These are phyloP conservation scores for Lepus timidus DNA, from an alignment of 2,113 vertebrate species.

Conservation along the genomic window DNA sequence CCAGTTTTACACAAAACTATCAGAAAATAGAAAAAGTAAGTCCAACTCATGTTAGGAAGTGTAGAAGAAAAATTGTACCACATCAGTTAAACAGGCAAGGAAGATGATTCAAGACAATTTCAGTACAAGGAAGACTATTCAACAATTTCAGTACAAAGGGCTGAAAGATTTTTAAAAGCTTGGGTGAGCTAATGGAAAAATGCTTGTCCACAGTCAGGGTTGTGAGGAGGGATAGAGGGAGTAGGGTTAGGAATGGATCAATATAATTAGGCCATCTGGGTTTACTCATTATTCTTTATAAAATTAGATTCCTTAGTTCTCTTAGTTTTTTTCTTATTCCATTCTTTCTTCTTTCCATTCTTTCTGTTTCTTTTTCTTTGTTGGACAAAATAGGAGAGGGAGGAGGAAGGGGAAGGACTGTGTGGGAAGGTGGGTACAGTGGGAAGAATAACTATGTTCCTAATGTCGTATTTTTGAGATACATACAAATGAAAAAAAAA, in stretches of 20 bases:
- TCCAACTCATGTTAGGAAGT: not conserved
- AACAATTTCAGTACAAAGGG: not conserved
- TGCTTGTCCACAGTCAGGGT: not conserved
- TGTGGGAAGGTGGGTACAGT: too few species aligned
- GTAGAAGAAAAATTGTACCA: not conserved
- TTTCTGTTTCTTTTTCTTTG: too few species aligned
- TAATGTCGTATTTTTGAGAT: too few species aligned
- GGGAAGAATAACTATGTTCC: too few species aligned
- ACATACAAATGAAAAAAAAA: not conserved
- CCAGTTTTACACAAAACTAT: not conserved
- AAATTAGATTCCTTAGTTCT: too few species aligned
- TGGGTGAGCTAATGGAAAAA: not conserved
- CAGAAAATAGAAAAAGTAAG: not conserved
- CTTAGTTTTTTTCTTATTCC: too few species aligned
- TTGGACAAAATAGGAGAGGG: too few species aligned
- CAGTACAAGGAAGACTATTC: too few species aligned
- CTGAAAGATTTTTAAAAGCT: not conserved
- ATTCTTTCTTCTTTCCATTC: too few species aligned
- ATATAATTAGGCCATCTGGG: not conserved
- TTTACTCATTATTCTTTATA: not conserved
- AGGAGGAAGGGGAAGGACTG: too few species aligned
- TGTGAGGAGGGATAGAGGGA: too few species aligned
- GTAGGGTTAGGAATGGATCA: not conserved
- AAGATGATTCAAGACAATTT: not conserved
- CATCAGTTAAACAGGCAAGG: not conserved